A percentile compares a stretch with the other conserved stretches of the same genome.
These are phyloP conservation scores for Ramphastos sulfuratus DNA, from an alignment of 2,113 vertebrate species.

Conservation along the genomic window DNA sequence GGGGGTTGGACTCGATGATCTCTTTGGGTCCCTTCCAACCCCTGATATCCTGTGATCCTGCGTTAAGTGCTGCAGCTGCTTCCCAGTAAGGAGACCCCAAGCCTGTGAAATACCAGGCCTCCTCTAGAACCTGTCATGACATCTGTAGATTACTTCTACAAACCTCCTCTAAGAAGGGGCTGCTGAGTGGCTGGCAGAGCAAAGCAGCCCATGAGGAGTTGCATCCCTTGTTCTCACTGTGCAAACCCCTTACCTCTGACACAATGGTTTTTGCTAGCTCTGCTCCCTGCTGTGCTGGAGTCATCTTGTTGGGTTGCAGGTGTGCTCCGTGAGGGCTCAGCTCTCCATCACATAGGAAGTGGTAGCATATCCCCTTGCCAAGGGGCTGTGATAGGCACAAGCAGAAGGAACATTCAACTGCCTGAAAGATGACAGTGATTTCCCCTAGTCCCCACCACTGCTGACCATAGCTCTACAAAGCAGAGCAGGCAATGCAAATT, in stretches of 20 bases:
- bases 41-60: no score
- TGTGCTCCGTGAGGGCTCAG: neutral
- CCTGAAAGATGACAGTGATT: neutral
- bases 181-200: neutral
- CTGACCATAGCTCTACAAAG: neutral
- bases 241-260: neutral
- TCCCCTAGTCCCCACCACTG: neutral
- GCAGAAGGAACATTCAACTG: neutral
- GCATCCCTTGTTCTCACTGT: rapidly evolving
- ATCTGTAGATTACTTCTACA: neutral
- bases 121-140: neutral
- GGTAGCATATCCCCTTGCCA: neutral
- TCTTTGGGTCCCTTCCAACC: no score
- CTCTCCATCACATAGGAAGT: neutral
- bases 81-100: neutral
- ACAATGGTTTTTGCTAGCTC: neutral
- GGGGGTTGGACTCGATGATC: no score
- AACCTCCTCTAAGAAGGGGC: neutral
- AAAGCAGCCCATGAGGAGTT: neutral
- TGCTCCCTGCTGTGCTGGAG: neutral
- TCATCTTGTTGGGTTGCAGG: neutral
- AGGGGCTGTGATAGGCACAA: neutral
- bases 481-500: neutral
- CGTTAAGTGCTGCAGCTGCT: neutral
- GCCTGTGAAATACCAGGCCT: neutral